Percentiles rank a stretch among this genome's conserved stretches.
These are phyloP conservation scores for Pararge aegeria DNA, from an alignment of 1,140 invertebrate species.

Conservation along the genomic window DNA sequence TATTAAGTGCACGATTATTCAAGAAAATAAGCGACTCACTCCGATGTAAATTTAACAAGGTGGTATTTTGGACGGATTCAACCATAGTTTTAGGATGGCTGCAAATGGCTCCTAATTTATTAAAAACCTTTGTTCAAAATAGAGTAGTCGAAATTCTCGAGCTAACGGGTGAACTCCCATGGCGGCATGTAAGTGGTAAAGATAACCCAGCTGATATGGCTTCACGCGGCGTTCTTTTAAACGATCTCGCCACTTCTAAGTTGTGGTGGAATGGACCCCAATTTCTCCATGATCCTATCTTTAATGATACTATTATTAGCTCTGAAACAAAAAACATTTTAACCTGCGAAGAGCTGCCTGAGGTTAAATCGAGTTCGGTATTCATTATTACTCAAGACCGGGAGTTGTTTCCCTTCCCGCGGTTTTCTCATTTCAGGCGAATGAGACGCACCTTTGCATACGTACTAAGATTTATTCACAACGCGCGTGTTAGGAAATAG, in stretches of 20 bases:
- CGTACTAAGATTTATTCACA: slow-evolving; percentile 19
- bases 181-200: slow-evolving; percentile 17
- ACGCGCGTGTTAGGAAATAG: too few relatives aligned
- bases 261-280: slow-evolving; percentile 23
- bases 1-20: slow-evolving; percentile 11
- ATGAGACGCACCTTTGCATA: slow-evolving; percentile 21
- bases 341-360: too few relatives aligned
- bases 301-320: too few relatives aligned
- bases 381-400: too few relatives aligned
- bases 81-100: slow-evolving; percentile 31
- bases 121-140: slow-evolving; percentile 30
- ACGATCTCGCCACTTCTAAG: not conserved
- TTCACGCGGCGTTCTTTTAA: slow-evolving; percentile 3
- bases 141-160: slow-evolving; percentile 22
- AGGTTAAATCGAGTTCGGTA: too few relatives aligned
- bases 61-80: slow-evolving; percentile 26
- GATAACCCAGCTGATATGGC: slow-evolving; percentile 26
- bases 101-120: slow-evolving; percentile 13
- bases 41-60: slow-evolving; percentile 14
- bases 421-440: slow-evolving; percentile 19
- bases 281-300: too few relatives aligned
- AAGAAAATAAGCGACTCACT: slow-evolving; percentile 19
- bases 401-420: slow-evolving; percentile 6
- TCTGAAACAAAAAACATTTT: too few relatives aligned
- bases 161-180: slow-evolving; percentile 5